Percentiles rank a stretch among this genome's conserved stretches.
These are phyloP conservation scores for Noctilio leporinus DNA, from an alignment of 2,113 vertebrate species.

Conservation along the genomic window DNA sequence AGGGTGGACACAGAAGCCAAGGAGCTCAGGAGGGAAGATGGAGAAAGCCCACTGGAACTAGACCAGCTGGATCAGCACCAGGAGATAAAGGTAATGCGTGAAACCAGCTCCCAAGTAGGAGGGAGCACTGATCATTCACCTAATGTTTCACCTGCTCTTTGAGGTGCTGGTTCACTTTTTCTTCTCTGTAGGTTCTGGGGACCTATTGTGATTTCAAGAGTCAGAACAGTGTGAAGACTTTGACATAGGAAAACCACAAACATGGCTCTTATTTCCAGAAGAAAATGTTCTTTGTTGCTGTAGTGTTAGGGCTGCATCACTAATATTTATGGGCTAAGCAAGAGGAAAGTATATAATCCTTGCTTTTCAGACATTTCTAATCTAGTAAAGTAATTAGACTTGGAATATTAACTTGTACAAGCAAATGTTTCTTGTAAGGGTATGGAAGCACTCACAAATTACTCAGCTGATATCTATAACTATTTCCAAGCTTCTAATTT, in stretches of 20 bases:
- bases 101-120: background rate
- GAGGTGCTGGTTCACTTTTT: background rate
- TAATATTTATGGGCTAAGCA: background rate
- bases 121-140: background rate
- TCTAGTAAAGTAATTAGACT: background rate
- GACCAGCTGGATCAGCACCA: constrained; percentile 62
- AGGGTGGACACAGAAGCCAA: background rate
- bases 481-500: background rate
- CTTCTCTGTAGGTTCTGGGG: background rate
- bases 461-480: background rate
- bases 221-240: background rate
- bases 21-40: constrained; percentile 51
- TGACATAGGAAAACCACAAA: background rate
- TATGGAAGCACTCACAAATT: background rate
- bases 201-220: background rate
- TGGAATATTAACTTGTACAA: background rate
- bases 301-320: background rate
- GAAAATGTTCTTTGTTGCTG: background rate
- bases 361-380: background rate
- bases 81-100: constrained; percentile 75
- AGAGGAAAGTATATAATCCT: background rate
- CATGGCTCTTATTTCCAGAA: background rate
- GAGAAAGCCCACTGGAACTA: constrained; percentile 46
- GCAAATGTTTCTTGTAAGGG: background rate
- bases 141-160: background rate